Evolutionary conservation across 2,113 vertebrate species (phyloP).

Genomic region (Corvus moneduloides): DNA sequence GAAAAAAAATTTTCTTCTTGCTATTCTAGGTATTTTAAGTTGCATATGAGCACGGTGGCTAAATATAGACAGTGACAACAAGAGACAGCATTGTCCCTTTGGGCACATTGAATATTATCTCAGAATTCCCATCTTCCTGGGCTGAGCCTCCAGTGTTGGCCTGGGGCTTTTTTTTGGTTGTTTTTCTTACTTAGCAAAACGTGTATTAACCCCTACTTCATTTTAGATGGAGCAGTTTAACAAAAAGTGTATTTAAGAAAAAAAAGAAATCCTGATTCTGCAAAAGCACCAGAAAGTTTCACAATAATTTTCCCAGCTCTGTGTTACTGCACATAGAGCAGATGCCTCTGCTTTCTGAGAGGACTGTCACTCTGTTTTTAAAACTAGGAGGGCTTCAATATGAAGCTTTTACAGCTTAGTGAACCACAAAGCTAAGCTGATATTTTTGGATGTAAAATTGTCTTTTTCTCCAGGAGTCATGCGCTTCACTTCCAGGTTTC

Average conservation of each 20-base stretch:
- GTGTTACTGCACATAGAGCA: not conserved
- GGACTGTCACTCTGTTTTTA: not conserved
- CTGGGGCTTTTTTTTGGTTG: not conserved
- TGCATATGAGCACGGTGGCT: slow-evolving; percentile 29
- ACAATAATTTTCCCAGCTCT: not conserved
- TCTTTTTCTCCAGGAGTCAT: not conserved
- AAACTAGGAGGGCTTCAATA: not conserved
- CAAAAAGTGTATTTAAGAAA: not conserved
- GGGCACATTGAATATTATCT: slow-evolving; percentile 40
- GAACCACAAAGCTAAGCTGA: not conserved
- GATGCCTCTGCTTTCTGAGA: not conserved
- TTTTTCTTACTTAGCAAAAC: slow-evolving; percentile 20
- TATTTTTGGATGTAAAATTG: not conserved
- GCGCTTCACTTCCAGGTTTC: not conserved
- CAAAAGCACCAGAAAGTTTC: not conserved
- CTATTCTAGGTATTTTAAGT: slow-evolving; percentile 65
- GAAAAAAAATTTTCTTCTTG: not conserved
- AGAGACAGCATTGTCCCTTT: slow-evolving; percentile 51
- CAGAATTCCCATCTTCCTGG: slow-evolving; percentile 57
- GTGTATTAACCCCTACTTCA: not conserved
- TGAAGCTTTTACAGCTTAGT: not conserved
- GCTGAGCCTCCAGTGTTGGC: not conserved
- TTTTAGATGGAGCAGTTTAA: not conserved
- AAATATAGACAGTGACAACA: slow-evolving; percentile 61
- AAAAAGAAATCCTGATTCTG: not conserved